Percentiles rank a stretch among this genome's conserved stretches.
These are phyloP conservation scores for Brachypteracias leptosomus DNA, from an alignment of 2,113 vertebrate genomes.

Conservation along the genomic window DNA sequence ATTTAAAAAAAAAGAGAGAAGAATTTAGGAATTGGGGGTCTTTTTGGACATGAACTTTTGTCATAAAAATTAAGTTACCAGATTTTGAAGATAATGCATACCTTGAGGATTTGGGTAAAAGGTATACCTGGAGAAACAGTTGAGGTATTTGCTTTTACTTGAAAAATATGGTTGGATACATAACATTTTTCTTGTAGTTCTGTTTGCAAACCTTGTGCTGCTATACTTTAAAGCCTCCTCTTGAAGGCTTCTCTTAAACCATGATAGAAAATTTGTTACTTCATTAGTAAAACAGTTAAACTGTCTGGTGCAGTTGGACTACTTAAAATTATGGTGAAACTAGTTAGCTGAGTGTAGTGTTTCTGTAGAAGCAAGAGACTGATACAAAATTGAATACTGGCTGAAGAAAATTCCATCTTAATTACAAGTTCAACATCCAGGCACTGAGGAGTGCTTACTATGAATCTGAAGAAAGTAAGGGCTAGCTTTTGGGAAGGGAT, in stretches of 20 bases:
- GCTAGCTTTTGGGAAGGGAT: background rate
- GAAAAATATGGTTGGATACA: background rate
- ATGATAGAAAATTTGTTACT: background rate
- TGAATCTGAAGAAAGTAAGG: background rate
- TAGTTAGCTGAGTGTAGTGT: background rate
- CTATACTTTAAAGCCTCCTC: background rate
- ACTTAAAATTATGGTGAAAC: background rate
- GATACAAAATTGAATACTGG: background rate
- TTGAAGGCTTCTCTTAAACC: background rate
- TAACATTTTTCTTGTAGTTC: background rate
- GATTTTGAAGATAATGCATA: background rate
- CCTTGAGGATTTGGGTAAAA: background rate
- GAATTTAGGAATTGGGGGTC: fast-evolving
- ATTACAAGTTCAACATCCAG: background rate
- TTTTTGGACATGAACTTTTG: background rate
- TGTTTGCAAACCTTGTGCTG: background rate
- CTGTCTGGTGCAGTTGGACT: background rate
- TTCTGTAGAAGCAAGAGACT: background rate
- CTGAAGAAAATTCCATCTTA: background rate
- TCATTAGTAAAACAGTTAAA: background rate
- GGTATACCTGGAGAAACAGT: background rate
- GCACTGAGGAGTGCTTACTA: background rate
- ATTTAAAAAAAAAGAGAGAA: background rate
- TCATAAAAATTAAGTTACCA: background rate
- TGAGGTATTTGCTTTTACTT: background rate